Evolutionary conservation across 2,888 invertebrate species (phyloP).

Genomic region (Eupeodes luniger): DNA sequence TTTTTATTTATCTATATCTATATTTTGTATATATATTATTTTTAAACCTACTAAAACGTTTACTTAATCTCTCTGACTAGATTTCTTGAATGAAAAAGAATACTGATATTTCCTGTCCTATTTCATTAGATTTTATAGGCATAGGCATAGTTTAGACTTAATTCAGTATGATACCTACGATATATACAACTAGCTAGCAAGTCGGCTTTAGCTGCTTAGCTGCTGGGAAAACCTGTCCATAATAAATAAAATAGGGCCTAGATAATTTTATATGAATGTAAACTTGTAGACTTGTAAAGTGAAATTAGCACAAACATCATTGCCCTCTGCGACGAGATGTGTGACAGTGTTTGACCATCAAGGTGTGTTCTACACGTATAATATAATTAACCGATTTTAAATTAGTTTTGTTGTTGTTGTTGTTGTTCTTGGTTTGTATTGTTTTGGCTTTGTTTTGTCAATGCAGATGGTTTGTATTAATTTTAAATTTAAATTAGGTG

Average conservation of each 20-base stretch:
- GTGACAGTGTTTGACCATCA: conserved; percentile 12
- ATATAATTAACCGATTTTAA: conserved; percentile 55
- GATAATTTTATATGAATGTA: too few relatives aligned
- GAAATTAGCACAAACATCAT: conserved; percentile 56
- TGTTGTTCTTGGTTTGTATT: not conserved
- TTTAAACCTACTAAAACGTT: conserved; percentile 9
- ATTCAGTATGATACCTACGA: too few relatives aligned
- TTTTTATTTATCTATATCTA: not conserved
- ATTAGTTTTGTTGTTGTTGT: conserved; percentile 15
- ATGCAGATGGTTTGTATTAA: conserved; percentile 51
- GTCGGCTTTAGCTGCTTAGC: not conserved
- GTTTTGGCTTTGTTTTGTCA: conserved; percentile 36
- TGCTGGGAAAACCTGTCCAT: conserved; percentile 28
- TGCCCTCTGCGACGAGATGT: conserved; percentile 2
- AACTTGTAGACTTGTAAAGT: not conserved
- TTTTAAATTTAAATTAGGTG: conserved; percentile 41
- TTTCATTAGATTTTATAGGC: conserved; percentile 7
- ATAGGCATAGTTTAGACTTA: conserved; percentile 27
- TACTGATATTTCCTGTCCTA: conserved; percentile 57
- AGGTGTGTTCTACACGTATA: conserved; percentile 34
- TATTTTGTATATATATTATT: not conserved
- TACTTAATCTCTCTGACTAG: conserved; percentile 35
- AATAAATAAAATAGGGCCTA: not conserved
- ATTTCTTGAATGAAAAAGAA: conserved; percentile 53
- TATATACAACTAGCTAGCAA: too few relatives aligned